Percentiles rank a stretch among this genome's conserved stretches.
Conservation (phyloP, 2,113 vertebrate species). For the Passer domesticus region DNA sequence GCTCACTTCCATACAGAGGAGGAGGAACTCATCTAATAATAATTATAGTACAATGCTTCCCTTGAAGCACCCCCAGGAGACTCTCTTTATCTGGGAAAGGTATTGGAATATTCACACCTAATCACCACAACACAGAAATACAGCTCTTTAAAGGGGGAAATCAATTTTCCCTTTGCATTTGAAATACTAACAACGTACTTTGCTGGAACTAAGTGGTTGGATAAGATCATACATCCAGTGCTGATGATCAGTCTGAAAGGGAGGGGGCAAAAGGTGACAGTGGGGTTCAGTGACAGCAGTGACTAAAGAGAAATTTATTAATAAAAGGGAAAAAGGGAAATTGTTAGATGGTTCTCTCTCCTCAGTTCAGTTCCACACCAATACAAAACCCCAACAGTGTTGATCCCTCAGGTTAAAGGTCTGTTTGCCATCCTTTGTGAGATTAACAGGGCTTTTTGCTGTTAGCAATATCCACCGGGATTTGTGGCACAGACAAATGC, state of each 20-base stretch:
- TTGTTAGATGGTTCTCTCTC: neutral
- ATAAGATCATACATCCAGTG: neutral
- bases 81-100: neutral
- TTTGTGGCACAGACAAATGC: neutral
- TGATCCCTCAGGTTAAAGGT: neutral
- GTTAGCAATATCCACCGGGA: neutral
- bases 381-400: neutral
- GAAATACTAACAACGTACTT: neutral
- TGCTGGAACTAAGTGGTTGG: neutral
- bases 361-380: neutral
- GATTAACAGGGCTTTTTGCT: neutral
- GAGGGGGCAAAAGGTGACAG: neutral
- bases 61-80: neutral
- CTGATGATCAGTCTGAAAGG: neutral
- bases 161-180: slow-evolving; percentile 32
- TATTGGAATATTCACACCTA: slow-evolving; percentile 42
- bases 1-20: neutral
- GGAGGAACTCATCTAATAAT: slow-evolving; percentile 4
- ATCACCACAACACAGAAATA: neutral
- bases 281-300: neutral
- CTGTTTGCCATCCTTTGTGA: neutral
- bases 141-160: slow-evolving; percentile 17
- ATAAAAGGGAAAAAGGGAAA: neutral
- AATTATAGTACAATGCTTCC: neutral
- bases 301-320: neutral